Evolutionary conservation across 2,888 invertebrate genomes (phyloP), one percentile per base, ranked within the genome.

Genomic region (Mesorhabditis spiculigera): DNA sequence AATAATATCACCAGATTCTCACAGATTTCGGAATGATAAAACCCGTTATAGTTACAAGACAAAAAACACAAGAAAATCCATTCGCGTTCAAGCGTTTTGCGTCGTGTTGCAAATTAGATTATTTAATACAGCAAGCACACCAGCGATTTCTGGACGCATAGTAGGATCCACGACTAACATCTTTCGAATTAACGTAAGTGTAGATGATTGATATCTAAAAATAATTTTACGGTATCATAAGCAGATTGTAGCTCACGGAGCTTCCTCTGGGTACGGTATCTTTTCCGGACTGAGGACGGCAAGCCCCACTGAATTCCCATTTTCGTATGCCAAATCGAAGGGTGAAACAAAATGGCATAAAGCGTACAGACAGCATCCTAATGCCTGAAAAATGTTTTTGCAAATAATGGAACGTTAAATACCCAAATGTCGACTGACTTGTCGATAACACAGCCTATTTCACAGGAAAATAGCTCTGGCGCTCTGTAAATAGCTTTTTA

Each of bases 391-490:
- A 45, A 58, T 43, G 41, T 67, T 13, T 64, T 65, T n/a, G 10
- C 13, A 61, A 2, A 63, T 5, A n/a, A 45, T 41, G n/a, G 58
- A 42, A 50, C 8, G 64, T 13, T 13, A 78, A 86, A 85, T 87
- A 92, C 92, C 93, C 93, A 94, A 83, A 93, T 91, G 87, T 94
- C 93, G 50, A 92, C 92, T 76, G 92, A 88, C 86, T 93, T 92
- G 86, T 93, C 93, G 69, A 94, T 90, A 80, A 91, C 90, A 81
- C 91, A 90, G 82, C 92, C 91, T 72, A 91, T 91, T 87, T 93
- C 92, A 8, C 93, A 92, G 79, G 91, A 91, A 85, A 94, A 94
- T 67, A 94, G 87, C 86, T 94, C 94, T 0, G 94, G 94, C 1
- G 93, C 92, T 79, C 93, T 68, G 16, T 63, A 68, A 62, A 16